Base-by-base conservation (phyloP, 1,140 invertebrate species). In the Spodoptera litura region DNA sequence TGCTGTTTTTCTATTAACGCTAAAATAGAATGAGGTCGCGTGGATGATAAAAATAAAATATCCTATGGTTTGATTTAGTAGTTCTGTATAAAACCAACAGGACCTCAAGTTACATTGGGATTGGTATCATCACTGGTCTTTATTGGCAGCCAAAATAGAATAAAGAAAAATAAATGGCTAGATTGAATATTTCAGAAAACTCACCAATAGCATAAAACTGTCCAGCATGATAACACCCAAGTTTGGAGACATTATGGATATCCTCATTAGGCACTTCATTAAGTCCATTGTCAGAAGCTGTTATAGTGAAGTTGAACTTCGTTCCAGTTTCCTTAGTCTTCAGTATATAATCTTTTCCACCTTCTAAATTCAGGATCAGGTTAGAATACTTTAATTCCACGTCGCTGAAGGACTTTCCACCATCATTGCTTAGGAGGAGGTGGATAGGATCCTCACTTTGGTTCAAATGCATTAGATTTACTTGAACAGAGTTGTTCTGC, bases 261-360 rank as follows among this genome's bases (percentile, higher is more conserved):
- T 89, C 84, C 61, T 92, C 90, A 13, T 81, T 82, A 3, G 84
- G 79, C 3, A 89, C 84, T 85, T 91, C 90, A 79, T 92, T 91
- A 10, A 35, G 68, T 44, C 82, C 85, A 44, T 70, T 61, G 78
- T 92, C 88, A 52, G 87, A 85, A 12, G 91, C 71, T 2, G 93
- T 94, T 75, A 95, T 90, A 6, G 91, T 95, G 55, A 95, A 92
- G 81, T 94, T 92, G 62, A 94, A 95, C 80, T 93, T 94, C 8
- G 91, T 94, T 15, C 90, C 93, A 9, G 94, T 94, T 80, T 95
- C 92, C 80, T 88, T 94, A 4, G 94, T 94, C 83, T 94, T 94
- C 20, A 95, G 81, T 51, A 95, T 86, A 81, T 95, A 95, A 81
- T 94, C 89, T 71, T 88, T 90, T 15, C 94, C 94, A 53, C 93